These are phyloP conservation scores for Papilio machaon DNA, from an alignment of 1,140 invertebrate species.

Conservation along the genomic window DNA sequence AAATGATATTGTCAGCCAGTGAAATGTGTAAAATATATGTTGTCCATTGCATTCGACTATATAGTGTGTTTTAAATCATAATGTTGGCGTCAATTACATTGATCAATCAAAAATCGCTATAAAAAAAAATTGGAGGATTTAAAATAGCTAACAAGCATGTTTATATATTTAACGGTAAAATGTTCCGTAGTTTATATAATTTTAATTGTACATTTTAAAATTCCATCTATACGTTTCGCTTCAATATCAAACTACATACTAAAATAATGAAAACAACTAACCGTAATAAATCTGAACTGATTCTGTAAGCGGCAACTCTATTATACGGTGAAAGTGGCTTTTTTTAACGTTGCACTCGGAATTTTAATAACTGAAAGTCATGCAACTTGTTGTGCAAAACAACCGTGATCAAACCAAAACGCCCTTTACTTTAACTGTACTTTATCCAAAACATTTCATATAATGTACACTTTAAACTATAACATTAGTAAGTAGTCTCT, in stretches of 20 bases:
- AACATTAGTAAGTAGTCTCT: too few species aligned
- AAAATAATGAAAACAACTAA: slow-evolving; percentile 13
- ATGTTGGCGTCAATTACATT: too few species aligned
- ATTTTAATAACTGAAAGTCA: slow-evolving; percentile 36
- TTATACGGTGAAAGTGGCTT: slow-evolving; percentile 31
- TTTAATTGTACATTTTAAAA: background rate
- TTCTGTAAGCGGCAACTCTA: slow-evolving; percentile 23
- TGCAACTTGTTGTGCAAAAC: background rate
- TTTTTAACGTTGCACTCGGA: slow-evolving; percentile 17
- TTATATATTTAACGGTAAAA: too few species aligned
- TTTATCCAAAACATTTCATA: background rate
- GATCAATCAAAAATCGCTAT: too few species aligned
- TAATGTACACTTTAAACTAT: too few species aligned
- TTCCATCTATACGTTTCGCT: background rate
- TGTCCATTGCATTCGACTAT: too few species aligned
- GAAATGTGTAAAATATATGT: too few species aligned
- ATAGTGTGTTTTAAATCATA: too few species aligned
- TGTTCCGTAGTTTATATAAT: too few species aligned
- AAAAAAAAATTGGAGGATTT: too few species aligned
- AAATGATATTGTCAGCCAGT: too few species aligned
- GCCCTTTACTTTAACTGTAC: slow-evolving; percentile 24
- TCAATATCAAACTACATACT: background rate
- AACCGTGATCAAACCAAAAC: slow-evolving; percentile 2
- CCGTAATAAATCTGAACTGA: slow-evolving; percentile 22
- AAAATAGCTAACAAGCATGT: too few species aligned